These are phyloP conservation scores for Melanchra persicariae DNA, from an alignment of 2,888 invertebrate genomes.

Conservation along the genomic window DNA sequence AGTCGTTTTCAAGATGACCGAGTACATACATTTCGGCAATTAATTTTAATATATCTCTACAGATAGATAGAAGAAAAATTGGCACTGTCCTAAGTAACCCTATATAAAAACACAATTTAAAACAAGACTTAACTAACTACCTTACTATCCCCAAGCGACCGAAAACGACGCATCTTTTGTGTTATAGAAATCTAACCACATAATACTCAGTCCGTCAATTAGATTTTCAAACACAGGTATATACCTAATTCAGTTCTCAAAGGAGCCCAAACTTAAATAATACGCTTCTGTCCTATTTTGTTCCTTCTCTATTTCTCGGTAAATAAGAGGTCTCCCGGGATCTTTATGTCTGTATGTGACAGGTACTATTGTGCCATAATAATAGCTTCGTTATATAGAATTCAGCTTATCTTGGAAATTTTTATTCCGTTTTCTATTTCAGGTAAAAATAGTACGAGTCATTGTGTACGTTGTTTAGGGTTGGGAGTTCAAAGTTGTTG, in stretches of 20 bases:
- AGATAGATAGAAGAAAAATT: too few species aligned
- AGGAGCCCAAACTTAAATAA: constrained; percentile 55
- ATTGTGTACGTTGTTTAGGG: neutral
- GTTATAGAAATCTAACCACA: constrained; percentile 11
- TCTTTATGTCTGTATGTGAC: constrained; percentile 48
- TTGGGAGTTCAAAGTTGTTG: neutral
- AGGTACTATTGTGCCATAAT: constrained; percentile 55
- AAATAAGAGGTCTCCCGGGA: constrained; percentile 52
- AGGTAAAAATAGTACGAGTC: constrained; percentile 30
- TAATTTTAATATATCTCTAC: too few species aligned
- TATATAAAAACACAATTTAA: too few species aligned
- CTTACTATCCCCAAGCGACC: neutral
- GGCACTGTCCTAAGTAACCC: too few species aligned
- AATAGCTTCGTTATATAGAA: constrained; percentile 54
- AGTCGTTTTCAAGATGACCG: too few species aligned
- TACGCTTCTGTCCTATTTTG: constrained; percentile 47
- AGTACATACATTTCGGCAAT: too few species aligned
- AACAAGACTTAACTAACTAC: too few species aligned
- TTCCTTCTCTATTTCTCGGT: constrained; percentile 54
- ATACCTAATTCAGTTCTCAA: constrained; percentile 38
- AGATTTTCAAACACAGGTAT: constrained; percentile 44
- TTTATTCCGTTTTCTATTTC: constrained; percentile 37
- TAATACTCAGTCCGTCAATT: constrained; percentile 35
- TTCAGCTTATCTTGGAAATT: constrained; percentile 46
- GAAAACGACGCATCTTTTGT: constrained; percentile 34